Evolutionary conservation across 2,888 invertebrate genomes (phyloP), one percentile per base, ranked within the genome.

Genomic region (Octodonta nipae): DNA sequence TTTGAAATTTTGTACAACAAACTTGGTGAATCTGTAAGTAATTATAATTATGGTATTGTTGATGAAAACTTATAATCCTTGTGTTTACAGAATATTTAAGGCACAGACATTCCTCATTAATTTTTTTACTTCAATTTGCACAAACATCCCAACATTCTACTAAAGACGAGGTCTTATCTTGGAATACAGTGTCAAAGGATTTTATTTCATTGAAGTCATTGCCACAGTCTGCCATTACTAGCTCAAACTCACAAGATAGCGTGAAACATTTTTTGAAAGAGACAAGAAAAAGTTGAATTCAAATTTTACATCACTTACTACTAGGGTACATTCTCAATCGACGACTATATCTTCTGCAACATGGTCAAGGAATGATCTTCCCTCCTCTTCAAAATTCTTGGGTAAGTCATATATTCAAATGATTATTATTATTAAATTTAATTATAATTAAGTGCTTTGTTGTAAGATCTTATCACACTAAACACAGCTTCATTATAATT

Each of bases 401-500:
- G 44, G 47, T 45, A 42, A 43, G 37, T 41, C 7, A n/a, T 11
- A 26, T 5, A 12, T 7, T 29, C 15, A 2, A 28, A 28, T 11
- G 3, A 3, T n/a, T 25, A 6, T 25, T 5, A 25, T 25, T 11
- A 6, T 25, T 5, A n/a, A n/a, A n/a, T n/a, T n/a, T n/a, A n/a
- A n/a, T n/a, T n/a, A n/a, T n/a, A n/a, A n/a, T n/a, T n/a, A 33
- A 35, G 38, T 39, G 65, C 70, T 29, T 52, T 76, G 28, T 75
- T 84, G 1, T 38, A 42, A 30, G 43, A 43, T 22, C 38, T 40
- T 5, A 37, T 43, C 26, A n/a, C n/a, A n/a, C n/a, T n/a, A n/a
- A n/a, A n/a, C n/a, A n/a, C n/a, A n/a, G n/a, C n/a, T n/a, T n/a
- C n/a, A n/a, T n/a, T n/a, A n/a, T n/a, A n/a, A n/a, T n/a, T n/a